phyloP scores from a whole-genome alignment of 2,113 vertebrate genomes.

The Vulpes ferrilata region DNA sequence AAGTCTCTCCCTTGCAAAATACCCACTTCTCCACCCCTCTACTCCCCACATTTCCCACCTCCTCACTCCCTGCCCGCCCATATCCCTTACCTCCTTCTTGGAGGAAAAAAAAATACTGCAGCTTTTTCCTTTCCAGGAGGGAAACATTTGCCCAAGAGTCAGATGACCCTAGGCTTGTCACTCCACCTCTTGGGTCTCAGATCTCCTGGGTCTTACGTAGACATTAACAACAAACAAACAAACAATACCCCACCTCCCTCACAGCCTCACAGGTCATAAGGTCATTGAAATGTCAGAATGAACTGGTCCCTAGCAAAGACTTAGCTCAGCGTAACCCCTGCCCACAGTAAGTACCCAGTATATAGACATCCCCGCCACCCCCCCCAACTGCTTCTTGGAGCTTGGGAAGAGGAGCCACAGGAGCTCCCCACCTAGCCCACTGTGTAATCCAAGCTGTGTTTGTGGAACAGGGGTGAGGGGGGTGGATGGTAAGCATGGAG shows the following conservation, averaged over 20 bases:
- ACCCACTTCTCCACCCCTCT: accelerated
- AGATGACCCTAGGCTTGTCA: background rate
- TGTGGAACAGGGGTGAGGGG: background rate
- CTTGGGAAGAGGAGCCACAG: background rate
- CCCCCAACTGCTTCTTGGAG: too few relatives aligned
- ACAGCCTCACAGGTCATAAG: background rate
- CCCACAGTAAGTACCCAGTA: background rate
- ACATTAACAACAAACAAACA: background rate
- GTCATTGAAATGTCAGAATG: conserved; percentile 7
- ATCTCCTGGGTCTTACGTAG: background rate
- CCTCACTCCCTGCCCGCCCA: background rate
- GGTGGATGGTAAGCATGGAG: background rate
- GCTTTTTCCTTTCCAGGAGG: conserved; percentile 26
- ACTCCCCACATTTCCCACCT: background rate
- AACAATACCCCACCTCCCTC: background rate
- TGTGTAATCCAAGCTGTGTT: background rate
- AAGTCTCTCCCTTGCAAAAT: background rate
- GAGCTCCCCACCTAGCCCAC: background rate
- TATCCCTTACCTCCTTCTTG: background rate
- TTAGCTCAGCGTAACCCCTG: background rate
- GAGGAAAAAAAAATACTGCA: background rate
- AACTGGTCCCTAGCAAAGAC: background rate
- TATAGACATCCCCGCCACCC: background rate
- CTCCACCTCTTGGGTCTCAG: background rate
- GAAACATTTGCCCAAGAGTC: conserved; percentile 14